These are phyloP conservation scores for Marisa cornuarietis DNA, from an alignment of 1,140 invertebrate species.

Conservation along the genomic window DNA sequence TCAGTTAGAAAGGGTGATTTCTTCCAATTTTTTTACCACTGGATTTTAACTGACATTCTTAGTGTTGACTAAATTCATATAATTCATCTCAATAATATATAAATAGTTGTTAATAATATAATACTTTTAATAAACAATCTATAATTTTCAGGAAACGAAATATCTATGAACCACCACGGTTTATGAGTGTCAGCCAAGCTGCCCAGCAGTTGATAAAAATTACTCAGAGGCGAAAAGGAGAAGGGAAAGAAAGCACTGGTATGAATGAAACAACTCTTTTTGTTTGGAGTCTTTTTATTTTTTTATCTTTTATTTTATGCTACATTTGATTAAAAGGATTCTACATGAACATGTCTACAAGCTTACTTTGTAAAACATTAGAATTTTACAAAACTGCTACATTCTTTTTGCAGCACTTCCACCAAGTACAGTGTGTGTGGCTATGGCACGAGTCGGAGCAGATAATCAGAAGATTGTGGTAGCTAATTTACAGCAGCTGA, in stretches of 20 bases:
- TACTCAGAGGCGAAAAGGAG: constrained; percentile 33
- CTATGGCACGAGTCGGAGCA: constrained; percentile 89
- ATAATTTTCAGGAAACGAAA: constrained; percentile 75
- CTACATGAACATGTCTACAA: too few relatives aligned
- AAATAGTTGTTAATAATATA: too few relatives aligned
- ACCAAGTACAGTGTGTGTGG: constrained; percentile 77
- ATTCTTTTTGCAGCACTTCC: constrained; percentile 48
- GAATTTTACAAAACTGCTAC: not conserved
- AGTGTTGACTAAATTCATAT: too few relatives aligned
- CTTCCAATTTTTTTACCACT: too few relatives aligned
- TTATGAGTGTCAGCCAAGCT: constrained; percentile 90
- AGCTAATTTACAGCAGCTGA: constrained; percentile 80
- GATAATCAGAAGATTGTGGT: constrained; percentile 83
- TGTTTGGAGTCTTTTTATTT: not conserved
- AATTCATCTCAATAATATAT: too few relatives aligned
- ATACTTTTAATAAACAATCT: not conserved
- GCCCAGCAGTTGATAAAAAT: constrained; percentile 78
- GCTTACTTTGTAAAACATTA: too few relatives aligned
- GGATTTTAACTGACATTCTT: too few relatives aligned
- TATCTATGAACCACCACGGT: constrained; percentile 92
- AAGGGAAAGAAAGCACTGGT: constrained; percentile 24
- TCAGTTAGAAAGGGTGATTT: too few relatives aligned
- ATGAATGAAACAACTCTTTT: not conserved
- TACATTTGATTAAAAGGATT: too few relatives aligned
- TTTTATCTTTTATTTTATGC: not conserved